Evolutionary conservation across 2,113 vertebrate genomes (phyloP).

Genomic region (Dasypus novemcinctus): DNA sequence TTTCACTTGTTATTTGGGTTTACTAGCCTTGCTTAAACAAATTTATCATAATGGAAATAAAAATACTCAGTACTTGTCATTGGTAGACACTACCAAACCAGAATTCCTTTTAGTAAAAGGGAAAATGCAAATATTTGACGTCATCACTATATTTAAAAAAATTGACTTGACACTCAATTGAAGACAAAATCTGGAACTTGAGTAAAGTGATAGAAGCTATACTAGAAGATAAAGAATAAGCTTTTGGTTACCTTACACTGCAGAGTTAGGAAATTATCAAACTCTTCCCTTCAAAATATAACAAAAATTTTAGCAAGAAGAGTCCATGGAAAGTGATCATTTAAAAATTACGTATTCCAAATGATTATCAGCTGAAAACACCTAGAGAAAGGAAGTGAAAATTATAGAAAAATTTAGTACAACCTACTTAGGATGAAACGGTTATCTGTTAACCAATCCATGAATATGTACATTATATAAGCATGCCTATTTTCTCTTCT

Average conservation of each 20-base stretch:
- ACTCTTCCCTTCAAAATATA: neutral
- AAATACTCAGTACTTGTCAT: constrained; percentile 16
- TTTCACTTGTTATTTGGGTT: constrained; percentile 48
- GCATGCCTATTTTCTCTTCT: neutral
- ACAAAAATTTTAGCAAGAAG: constrained; percentile 8
- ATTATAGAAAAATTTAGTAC: neutral
- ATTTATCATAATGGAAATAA: constrained; percentile 15
- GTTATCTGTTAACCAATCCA: neutral
- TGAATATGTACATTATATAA: neutral
- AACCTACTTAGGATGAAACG: neutral
- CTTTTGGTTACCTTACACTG: neutral
- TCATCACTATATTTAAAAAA: neutral
- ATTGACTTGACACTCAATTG: neutral
- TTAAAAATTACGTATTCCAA: neutral
- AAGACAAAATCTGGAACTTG: neutral
- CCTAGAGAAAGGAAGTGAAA: neutral
- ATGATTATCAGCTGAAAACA: neutral
- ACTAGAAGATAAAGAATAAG: neutral
- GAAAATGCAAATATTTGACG: neutral
- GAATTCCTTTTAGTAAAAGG: neutral
- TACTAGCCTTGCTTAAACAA: constrained; percentile 39
- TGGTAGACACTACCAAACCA: neutral
- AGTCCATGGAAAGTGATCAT: neutral
- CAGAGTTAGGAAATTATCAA: neutral
- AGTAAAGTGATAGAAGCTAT: neutral